These are phyloP conservation scores for Scaptomyza parva DNA, from an alignment of 2,888 invertebrate genomes.

Conservation along the genomic window DNA sequence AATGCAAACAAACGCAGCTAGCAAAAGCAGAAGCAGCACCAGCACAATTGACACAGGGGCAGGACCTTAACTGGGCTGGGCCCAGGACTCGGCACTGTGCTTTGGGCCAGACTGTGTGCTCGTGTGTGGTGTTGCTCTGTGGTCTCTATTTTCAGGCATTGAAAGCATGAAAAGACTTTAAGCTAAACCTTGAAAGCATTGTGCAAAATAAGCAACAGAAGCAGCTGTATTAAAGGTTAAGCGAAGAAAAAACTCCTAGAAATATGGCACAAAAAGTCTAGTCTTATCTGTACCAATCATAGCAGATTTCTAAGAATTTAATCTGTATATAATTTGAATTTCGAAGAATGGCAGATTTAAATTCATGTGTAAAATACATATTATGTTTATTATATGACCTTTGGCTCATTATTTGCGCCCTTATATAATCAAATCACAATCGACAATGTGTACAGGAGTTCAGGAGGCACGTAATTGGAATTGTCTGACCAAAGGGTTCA, in stretches of 20 bases:
- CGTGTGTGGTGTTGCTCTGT: conserved; percentile 35
- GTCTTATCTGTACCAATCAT: background rate
- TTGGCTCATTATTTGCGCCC: background rate
- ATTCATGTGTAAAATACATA: conserved; percentile 8
- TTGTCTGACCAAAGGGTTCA: conserved; percentile 9
- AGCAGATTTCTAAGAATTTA: conserved; percentile 7
- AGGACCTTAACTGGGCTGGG: background rate
- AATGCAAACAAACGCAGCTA: conserved; percentile 72
- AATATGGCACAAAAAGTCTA: conserved; percentile 13
- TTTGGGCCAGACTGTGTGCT: conserved; percentile 12
- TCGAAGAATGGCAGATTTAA: background rate
- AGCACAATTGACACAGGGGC: conserved; percentile 51
- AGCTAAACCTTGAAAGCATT: conserved; percentile 14
- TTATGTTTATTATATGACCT: background rate
- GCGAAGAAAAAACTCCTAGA: conserved; percentile 7
- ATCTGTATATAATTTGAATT: background rate
- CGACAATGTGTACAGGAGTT: background rate
- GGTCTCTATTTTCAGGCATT: conserved; percentile 33
- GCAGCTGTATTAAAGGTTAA: background rate
- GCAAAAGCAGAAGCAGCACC: conserved; percentile 8
- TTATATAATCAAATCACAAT: background rate
- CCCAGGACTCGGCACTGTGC: conserved; percentile 13
- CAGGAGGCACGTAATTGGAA: conserved; percentile 25
- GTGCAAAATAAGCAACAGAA: background rate
- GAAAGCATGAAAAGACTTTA: conserved; percentile 16